Base-by-base conservation (phyloP, 2,888 invertebrate genomes). In the Piscicola geometra region DNA sequence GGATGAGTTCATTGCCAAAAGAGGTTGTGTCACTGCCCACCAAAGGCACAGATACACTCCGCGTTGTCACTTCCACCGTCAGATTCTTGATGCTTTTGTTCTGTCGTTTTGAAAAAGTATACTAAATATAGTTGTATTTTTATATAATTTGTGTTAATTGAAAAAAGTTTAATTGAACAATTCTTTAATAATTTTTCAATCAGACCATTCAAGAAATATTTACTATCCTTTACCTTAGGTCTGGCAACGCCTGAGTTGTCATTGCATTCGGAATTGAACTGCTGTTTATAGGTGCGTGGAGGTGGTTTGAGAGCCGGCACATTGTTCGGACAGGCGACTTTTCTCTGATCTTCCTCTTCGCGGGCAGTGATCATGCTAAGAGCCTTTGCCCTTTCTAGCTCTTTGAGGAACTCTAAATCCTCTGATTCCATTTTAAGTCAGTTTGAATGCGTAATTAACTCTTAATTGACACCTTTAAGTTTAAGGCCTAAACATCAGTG, bases 351-450 rank as follows among this genome's bases (percentile, higher is more conserved):
- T 33, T 73, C 73, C 36, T 73, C 73, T 25, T 73, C 21, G 12
- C 56, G 73, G n/a, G 73, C 73, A 18, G 73, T 73, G 47, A 73
- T 73, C 35, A 73, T n/a, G 28, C 73, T 73, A 9, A 73, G 21
- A 30, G 56, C 41, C 36, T 73, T 73, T n/a, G 36, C 73, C 52
- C 41, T 12, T 35, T 73, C 60, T 25, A 73, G 28, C 12, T 73
- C 73, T 35, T 32, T 18, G 25, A 30, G n/a, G 25, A 73, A 73
- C 18, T 32, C 64, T 9, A 56, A 28, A 3, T 73, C 73, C 28
- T 73, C 73, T n/a, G 52, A 52, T 9, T 56, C 52, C 60, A 56
- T 56, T n/a, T n/a, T n/a, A n/a, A n/a, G n/a, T n/a, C n/a, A n/a
- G n/a, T n/a, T n/a, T n/a, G n/a, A n/a, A n/a, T n/a, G n/a, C n/a